A percentile compares a stretch with the other conserved stretches of the same genome.
These are phyloP conservation scores for Pogonomyrmex barbatus DNA, from an alignment of 1,140 invertebrate genomes.

Conservation along the genomic window DNA sequence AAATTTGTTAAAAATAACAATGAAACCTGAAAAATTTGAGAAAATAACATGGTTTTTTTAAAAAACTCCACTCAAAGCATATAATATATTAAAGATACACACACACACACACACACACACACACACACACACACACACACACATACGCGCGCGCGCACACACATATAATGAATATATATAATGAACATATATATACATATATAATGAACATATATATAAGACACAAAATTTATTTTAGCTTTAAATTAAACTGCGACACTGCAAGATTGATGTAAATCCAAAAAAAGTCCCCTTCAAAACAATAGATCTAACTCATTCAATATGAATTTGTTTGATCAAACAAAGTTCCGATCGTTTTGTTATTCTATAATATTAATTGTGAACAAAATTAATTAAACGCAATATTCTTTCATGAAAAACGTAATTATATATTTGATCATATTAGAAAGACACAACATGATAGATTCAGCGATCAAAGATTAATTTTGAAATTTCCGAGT, in stretches of 20 bases:
- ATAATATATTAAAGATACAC: background rate
- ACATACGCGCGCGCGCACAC: too few relatives aligned
- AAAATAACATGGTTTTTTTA: background rate
- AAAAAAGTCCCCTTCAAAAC: background rate
- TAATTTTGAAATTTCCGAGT: background rate
- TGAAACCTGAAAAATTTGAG: background rate
- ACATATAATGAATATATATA: background rate
- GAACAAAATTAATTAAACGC: background rate
- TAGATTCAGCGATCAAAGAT: background rate
- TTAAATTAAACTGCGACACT: background rate
- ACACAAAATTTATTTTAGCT: background rate
- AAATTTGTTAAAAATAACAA: background rate
- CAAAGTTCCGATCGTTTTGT: background rate
- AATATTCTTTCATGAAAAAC: background rate
- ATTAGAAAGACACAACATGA: background rate
- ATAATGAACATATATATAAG: background rate
- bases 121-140: too few relatives aligned
- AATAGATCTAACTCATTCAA: background rate
- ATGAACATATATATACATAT: background rate
- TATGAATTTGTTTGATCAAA: background rate
- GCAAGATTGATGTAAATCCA: background rate
- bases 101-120: too few relatives aligned
- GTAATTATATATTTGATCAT: background rate
- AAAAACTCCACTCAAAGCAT: background rate
- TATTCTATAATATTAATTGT: background rate